Conservation (phyloP, 2,113 vertebrate genomes). For the Delphinapterus leucas region DNA sequence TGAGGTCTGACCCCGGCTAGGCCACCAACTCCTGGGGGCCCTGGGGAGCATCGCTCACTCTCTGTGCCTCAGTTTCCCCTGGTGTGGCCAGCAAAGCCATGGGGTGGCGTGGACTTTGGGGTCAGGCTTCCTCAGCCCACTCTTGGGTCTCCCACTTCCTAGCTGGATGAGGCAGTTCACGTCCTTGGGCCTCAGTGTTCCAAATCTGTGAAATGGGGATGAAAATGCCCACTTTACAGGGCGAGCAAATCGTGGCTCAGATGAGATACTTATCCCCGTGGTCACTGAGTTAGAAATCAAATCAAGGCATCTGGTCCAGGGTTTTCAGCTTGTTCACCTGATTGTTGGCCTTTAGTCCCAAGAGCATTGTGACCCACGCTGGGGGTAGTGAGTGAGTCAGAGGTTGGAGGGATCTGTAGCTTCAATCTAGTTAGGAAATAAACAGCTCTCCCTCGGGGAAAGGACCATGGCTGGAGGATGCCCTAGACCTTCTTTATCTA, state of each 20-base stretch:
- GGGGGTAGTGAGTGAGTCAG: neutral
- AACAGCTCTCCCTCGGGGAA: neutral
- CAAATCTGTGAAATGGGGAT: neutral
- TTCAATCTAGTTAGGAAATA: neutral
- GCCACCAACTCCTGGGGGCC: neutral
- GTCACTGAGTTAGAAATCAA: neutral
- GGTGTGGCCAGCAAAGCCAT: neutral
- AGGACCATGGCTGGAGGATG: neutral
- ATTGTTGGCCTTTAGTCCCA: accelerated
- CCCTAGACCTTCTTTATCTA: neutral
- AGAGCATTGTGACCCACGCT: neutral
- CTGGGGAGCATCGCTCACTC: neutral
- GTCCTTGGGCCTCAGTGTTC: neutral
- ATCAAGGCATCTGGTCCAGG: neutral
- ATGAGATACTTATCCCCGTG: neutral
- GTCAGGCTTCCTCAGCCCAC: neutral
- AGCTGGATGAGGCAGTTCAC: too few relatives aligned
- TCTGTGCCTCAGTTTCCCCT: neutral
- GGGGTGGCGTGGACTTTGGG: neutral
- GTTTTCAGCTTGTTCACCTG: neutral
- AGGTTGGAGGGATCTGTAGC: too few relatives aligned
- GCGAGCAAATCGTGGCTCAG: neutral
- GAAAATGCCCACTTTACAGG: too few relatives aligned
- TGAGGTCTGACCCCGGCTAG: neutral
- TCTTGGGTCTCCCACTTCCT: neutral